These are phyloP conservation scores for Mamestra brassicae DNA, from an alignment of 2,888 invertebrate genomes.

Conservation along the genomic window DNA sequence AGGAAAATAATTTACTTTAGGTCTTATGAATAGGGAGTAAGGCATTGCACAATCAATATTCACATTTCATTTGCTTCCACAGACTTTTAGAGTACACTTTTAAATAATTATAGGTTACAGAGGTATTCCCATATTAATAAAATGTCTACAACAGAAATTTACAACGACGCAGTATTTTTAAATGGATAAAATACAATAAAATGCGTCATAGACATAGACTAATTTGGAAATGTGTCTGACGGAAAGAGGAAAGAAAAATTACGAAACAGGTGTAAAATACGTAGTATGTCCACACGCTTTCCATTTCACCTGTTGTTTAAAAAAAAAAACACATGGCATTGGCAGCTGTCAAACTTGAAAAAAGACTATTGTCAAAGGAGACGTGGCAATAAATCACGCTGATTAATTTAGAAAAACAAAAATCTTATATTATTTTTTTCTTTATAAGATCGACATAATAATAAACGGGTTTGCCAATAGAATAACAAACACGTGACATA, in stretches of 20 bases:
- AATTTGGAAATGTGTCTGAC: background rate
- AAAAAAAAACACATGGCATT: background rate
- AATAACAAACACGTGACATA: slow-evolving; percentile 38
- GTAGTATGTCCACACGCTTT: too few species aligned
- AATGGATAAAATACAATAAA: background rate
- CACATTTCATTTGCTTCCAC: background rate
- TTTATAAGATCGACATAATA: background rate
- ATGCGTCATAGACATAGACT: background rate
- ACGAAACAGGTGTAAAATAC: too few species aligned
- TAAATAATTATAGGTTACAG: background rate
- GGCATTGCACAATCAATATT: background rate
- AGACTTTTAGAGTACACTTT: background rate
- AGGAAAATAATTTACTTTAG: background rate
- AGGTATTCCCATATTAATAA: background rate
- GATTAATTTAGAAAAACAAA: background rate
- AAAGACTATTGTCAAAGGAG: background rate
- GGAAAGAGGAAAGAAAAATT: background rate
- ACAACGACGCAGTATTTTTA: background rate
- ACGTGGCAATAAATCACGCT: background rate
- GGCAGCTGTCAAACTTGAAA: background rate
- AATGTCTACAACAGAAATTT: slow-evolving; percentile 3
- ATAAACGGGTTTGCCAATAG: slow-evolving; percentile 28
- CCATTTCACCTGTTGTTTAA: too few species aligned
- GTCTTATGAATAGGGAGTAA: background rate
- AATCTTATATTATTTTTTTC: background rate